These are phyloP conservation scores for Micrasema minimum DNA, from an alignment of 1,140 invertebrate genomes.

Conservation along the genomic window DNA sequence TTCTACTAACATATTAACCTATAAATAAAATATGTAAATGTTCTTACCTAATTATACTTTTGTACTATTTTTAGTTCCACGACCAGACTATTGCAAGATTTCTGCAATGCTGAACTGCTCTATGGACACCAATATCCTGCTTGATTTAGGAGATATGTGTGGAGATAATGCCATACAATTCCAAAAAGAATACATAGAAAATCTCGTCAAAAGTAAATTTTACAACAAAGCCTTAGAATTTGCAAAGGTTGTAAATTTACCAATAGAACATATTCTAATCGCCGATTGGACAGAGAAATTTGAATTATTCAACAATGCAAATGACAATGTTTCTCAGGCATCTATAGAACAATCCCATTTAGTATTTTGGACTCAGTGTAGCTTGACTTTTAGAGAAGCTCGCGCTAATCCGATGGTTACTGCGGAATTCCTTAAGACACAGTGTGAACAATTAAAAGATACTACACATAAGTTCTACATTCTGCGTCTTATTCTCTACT, in stretches of 20 bases:
- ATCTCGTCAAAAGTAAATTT: constrained; percentile 63
- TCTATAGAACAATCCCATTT: constrained; percentile 59
- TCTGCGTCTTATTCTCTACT: constrained; percentile 67
- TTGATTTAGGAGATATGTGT: constrained; percentile 44
- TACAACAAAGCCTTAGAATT: constrained; percentile 70
- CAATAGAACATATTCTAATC: constrained; percentile 65
- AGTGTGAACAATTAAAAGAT: constrained; percentile 64
- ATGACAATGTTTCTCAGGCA: constrained; percentile 54
- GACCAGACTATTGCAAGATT: constrained; percentile 41
- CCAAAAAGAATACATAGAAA: constrained; percentile 64
- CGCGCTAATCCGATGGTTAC: constrained; percentile 66
- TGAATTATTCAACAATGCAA: constrained; percentile 54
- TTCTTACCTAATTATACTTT: too few relatives aligned
- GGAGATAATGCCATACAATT: constrained; percentile 28
- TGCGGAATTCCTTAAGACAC: constrained; percentile 67
- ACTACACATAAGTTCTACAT: constrained; percentile 65
- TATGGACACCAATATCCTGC: constrained; percentile 38
- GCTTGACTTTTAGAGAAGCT: constrained; percentile 67
- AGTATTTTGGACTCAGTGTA: constrained; percentile 69
- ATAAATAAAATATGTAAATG: neutral
- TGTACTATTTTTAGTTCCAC: constrained; percentile 38
- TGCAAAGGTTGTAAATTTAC: constrained; percentile 64
- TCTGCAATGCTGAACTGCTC: constrained; percentile 42
- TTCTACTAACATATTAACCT: too few relatives aligned
- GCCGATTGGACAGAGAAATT: constrained; percentile 66